phyloP scores from a whole-genome alignment of 2,797 vertebrate genomes.

The Anableps anableps region DNA sequence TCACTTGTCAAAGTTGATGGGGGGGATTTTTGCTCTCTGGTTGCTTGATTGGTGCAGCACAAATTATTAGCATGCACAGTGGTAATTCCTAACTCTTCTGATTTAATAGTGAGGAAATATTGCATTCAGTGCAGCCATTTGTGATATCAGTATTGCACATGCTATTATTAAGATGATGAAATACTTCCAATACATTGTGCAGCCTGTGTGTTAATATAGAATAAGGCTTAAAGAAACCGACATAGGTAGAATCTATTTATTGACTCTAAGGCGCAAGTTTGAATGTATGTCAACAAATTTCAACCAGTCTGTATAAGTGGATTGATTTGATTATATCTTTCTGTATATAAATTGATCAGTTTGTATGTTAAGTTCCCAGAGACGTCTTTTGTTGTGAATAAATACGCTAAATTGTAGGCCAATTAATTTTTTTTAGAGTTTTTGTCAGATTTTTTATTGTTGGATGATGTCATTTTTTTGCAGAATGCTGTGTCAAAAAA shows the following conservation, averaged over 20 bases:
- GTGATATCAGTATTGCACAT: neutral
- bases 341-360: neutral
- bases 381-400: neutral
- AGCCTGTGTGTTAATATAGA: neutral
- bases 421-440: neutral
- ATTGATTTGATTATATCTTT: neutral
- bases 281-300: neutral
- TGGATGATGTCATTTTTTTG: slow-evolving; percentile 7
- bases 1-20: neutral
- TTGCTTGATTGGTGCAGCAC: neutral
- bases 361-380: neutral
- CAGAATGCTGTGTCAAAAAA: slow-evolving; percentile 95
- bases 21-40: neutral
- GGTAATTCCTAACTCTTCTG: neutral
- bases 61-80: neutral
- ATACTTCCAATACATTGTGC: neutral
- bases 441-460: neutral
- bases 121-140: neutral
- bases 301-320: neutral
- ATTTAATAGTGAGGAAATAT: neutral
- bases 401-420: neutral
- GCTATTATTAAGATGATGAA: neutral
- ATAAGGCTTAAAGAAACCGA: neutral
- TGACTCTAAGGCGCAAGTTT: neutral
- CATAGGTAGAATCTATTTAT: neutral